A percentile compares a stretch with the other conserved stretches of the same genome.
Evolutionary conservation across 2,113 vertebrate genomes (phyloP).

Genomic region (Apteryx mantelli): DNA sequence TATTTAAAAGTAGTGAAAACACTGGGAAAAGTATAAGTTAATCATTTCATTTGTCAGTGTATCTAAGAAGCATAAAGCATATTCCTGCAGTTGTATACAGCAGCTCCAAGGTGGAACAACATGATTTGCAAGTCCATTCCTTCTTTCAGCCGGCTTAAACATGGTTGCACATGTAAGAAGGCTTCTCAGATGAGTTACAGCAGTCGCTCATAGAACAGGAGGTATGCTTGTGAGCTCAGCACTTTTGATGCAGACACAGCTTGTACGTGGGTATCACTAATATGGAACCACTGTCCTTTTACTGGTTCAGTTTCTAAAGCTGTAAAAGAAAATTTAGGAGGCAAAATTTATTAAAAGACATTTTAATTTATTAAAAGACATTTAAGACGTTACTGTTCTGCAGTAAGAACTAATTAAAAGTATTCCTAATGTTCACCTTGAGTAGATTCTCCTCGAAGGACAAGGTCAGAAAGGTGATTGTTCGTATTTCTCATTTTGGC

Average conservation of each 20-base stretch:
- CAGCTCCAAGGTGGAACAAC: background rate
- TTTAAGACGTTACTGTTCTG: background rate
- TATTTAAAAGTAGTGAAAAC: conserved; percentile 56
- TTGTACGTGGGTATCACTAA: conserved; percentile 91
- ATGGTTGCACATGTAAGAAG: background rate
- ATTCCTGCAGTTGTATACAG: background rate
- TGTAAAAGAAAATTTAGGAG: conserved; percentile 9
- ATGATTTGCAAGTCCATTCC: background rate
- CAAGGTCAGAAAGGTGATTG: conserved; percentile 67
- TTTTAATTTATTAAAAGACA: too few species aligned
- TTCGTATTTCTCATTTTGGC: conserved; percentile 83
- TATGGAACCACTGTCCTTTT: conserved; percentile 92
- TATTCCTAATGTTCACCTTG: conserved; percentile 73
- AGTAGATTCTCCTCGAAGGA: conserved; percentile 71
- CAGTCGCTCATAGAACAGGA: conserved; percentile 95
- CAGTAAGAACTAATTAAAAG: background rate
- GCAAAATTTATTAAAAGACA: background rate
- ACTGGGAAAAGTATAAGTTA: conserved; percentile 44
- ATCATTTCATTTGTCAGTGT: background rate
- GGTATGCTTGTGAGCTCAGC: conserved; percentile 92
- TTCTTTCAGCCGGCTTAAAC: background rate
- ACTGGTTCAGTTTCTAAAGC: conserved; percentile 73
- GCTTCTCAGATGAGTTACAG: conserved; percentile 44
- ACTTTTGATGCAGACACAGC: conserved; percentile 85
- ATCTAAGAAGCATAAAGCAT: background rate